These are phyloP conservation scores for Eurois occulta DNA, from an alignment of 2,888 invertebrate species.

Conservation along the genomic window DNA sequence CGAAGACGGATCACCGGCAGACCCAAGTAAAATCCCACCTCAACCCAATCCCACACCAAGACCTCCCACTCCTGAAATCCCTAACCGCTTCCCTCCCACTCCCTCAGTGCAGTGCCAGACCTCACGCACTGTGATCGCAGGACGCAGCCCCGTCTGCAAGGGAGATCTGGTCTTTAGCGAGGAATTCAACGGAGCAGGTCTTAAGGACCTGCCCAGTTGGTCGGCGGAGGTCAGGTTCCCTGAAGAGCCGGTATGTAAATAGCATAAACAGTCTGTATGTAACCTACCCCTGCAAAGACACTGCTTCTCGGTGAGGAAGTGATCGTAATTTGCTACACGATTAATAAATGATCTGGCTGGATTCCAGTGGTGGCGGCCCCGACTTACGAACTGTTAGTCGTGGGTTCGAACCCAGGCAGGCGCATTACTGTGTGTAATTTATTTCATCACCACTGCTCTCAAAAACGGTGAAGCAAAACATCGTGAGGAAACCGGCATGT, in stretches of 20 bases:
- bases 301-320: background rate
- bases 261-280: background rate
- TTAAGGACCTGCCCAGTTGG: constrained; percentile 85
- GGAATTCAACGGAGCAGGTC: constrained; percentile 84
- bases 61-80: constrained; percentile 22
- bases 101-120: constrained; percentile 65
- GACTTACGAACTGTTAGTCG: no score
- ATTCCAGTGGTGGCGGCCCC: no score
- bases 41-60: constrained; percentile 25
- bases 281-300: no score
- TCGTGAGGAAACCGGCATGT: no score
- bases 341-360: no score
- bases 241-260: constrained; percentile 90
- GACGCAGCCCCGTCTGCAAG: constrained; percentile 81
- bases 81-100: constrained; percentile 32
- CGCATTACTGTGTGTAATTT: no score
- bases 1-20: constrained; percentile 78
- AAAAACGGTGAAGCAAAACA: no score
- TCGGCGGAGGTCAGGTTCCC: constrained; percentile 89
- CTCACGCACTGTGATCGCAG: constrained; percentile 77
- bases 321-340: background rate
- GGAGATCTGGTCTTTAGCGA: constrained; percentile 91
- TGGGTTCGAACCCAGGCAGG: no score
- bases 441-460: no score
- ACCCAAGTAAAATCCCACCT: constrained; percentile 56